phyloP scores from a whole-genome alignment of 1,140 invertebrate species.

The Melitaea cinxia region DNA sequence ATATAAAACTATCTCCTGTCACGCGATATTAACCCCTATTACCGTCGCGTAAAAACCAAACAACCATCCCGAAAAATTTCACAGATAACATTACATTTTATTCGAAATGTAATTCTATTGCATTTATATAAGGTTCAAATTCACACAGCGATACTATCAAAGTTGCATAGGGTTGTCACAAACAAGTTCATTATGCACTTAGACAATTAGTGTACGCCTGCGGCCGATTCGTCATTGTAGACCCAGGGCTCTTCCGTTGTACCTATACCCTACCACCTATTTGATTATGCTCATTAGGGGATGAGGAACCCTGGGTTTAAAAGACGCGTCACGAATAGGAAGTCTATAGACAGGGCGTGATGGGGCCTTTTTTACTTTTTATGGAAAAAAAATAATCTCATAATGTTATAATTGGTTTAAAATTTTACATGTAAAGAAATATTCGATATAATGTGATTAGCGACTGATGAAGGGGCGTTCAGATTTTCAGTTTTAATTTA shows the following conservation, averaged over 20 bases:
- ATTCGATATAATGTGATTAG: not conserved
- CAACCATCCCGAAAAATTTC: not conserved
- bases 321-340: constrained; percentile 14
- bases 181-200: constrained; percentile 80
- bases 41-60: constrained; percentile 4
- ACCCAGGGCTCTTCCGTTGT: constrained; percentile 71
- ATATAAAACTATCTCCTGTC: constrained; percentile 39
- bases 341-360: constrained; percentile 24
- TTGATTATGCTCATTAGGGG: constrained; percentile 65
- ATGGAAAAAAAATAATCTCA: constrained; percentile 9
- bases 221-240: constrained; percentile 61
- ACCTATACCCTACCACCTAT: constrained; percentile 52
- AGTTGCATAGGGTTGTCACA: constrained; percentile 66
- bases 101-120: constrained; percentile 27
- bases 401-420: not conserved
- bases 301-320: constrained; percentile 21
- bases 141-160: constrained; percentile 33
- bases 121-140: constrained; percentile 33
- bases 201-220: constrained; percentile 78
- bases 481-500: not conserved
- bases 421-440: not conserved
- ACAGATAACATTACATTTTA: constrained; percentile 1
- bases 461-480: not conserved
- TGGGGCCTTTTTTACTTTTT: constrained; percentile 13
- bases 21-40: constrained; percentile 26